phyloP scores from a whole-genome alignment of 2,797 vertebrate species.

The Macrochelys suwanniensis region DNA sequence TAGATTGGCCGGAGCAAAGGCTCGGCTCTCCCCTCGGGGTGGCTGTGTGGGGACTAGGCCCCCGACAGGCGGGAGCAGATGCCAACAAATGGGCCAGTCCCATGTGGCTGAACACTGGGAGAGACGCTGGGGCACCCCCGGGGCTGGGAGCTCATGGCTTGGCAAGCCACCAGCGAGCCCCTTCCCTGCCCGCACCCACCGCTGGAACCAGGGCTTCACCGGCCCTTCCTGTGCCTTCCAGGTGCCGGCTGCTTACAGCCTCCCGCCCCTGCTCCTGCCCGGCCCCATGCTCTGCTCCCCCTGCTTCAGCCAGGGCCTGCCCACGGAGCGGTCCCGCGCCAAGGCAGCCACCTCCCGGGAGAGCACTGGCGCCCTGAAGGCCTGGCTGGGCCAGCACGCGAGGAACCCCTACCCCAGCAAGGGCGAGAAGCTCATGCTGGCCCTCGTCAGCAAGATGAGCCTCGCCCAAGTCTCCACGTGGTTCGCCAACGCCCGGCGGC shows the following conservation, averaged over 20 bases:
- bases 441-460: conserved; percentile 44
- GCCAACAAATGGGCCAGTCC: neutral
- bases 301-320: neutral
- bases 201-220: accelerated
- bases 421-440: conserved; percentile 73
- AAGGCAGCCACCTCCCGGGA: neutral
- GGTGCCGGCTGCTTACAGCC: neutral
- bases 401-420: conserved; percentile 75
- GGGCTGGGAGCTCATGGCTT: too few species aligned
- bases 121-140: accelerated
- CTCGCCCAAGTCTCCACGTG: conserved; percentile 62
- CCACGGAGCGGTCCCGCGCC: neutral
- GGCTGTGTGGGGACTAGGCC: accelerated
- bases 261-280: neutral
- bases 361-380: conserved; percentile 68
- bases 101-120: neutral
- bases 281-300: accelerated
- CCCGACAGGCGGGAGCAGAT: accelerated
- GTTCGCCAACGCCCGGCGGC: conserved; percentile 27
- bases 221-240: neutral
- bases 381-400: conserved; percentile 70
- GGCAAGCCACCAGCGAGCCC: too few species aligned
- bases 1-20: neutral
- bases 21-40: accelerated
- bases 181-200: neutral